Base-by-base conservation (phyloP, 37 sponge, comb jelly and placozoan genomes). In the Eunapius fragilis region DNA sequence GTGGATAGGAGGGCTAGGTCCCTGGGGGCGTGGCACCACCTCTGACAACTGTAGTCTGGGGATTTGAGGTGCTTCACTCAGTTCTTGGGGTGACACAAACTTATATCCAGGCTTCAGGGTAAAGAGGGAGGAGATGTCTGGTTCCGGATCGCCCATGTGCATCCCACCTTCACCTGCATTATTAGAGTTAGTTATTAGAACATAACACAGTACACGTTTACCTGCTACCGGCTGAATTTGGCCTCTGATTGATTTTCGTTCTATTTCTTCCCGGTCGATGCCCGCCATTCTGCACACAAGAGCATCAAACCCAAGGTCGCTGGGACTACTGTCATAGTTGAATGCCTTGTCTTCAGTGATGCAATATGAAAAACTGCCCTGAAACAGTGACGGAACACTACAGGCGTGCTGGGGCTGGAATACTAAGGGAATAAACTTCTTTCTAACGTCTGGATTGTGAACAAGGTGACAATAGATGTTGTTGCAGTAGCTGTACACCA, bases 241-340 rank as follows among this genome's bases (percentile, higher is more conserved):
- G 14, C 58, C 58, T 17, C 58, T 58, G 58, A 58, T 4, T 10
- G 17, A 35, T 35, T 36, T 67, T 17, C 45, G 12, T 37, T 87
- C 79, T 25, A 90, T n/a, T 28, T 80, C 32, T 3, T 25, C 49
- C 45, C 90, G 78, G 68, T 90, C 81, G 3, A 90, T 85, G n/a
- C 90, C 90, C 23, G 85, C 86, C 86, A 90, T 85, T 67, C 85
- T 75, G 67, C 90, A 90, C 6, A 90, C 75, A 11, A 90, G 81
- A 69, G 32, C 49, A 69, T 90, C 90, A 75, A 90, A 90, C 49
- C 68, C 74, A 5, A 81, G 34, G 25, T 68, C 34, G 69, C 17
- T 79, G 76, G 47, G 47, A 9, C 9, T 45, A 36, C 80, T 27
- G 68, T 84, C 89, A 38, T 81, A 90, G 22, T 70, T 37, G 45